Conservation (phyloP, 2,888 invertebrate species). For the Eilema griseolum region DNA sequence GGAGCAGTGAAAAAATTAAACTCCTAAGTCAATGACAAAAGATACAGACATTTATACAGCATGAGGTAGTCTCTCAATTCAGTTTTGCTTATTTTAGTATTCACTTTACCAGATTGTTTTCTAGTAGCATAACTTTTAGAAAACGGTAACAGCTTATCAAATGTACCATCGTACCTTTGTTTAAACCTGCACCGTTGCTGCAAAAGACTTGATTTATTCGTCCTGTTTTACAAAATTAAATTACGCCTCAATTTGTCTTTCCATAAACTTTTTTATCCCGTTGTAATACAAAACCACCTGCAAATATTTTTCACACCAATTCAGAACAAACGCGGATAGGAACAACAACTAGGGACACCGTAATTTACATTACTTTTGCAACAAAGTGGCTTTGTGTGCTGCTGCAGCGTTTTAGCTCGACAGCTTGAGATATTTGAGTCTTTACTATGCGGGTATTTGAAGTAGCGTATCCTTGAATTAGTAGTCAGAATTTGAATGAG, state of each 20-base stretch:
- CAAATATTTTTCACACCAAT: slow-evolving; percentile 11
- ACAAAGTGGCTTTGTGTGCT: slow-evolving; percentile 14
- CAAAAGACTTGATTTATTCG: neutral
- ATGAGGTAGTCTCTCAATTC: no score
- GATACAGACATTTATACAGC: no score
- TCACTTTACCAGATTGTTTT: no score
- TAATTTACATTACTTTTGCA: slow-evolving; percentile 39
- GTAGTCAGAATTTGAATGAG: neutral
- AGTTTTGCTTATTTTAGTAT: no score
- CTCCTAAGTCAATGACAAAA: no score
- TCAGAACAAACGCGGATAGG: neutral
- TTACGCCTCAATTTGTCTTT: slow-evolving; percentile 12
- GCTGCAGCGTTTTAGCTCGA: slow-evolving; percentile 12
- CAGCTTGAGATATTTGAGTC: slow-evolving; percentile 20
- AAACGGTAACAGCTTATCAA: neutral
- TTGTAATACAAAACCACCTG: slow-evolving; percentile 1
- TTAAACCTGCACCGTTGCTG: neutral
- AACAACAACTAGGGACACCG: slow-evolving; percentile 36
- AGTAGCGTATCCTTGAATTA: slow-evolving; percentile 6
- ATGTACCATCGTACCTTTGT: neutral
- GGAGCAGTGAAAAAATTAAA: no score
- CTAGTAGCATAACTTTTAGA: no score
- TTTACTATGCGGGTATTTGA: slow-evolving; percentile 1
- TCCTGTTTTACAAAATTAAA: neutral
- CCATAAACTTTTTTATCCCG: neutral